Percentiles rank a stretch among this genome's conserved stretches.
Conservation (phyloP, 1,140 invertebrate species). For the Heterodera schachtii region DNA sequence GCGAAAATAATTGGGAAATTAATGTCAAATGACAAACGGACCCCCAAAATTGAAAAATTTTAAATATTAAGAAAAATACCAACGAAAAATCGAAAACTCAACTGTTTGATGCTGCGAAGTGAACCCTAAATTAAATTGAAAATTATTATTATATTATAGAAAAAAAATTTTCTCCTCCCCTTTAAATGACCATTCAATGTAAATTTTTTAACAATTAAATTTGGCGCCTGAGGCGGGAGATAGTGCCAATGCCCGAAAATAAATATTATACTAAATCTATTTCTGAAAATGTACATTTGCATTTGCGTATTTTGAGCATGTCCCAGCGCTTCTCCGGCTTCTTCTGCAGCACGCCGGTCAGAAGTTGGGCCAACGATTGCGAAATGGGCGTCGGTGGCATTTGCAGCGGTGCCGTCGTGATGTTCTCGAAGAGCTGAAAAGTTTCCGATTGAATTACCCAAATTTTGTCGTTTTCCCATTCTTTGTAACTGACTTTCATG, state of each 20-base stretch:
- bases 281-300: constrained; percentile 28
- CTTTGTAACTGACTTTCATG: constrained; percentile 38
- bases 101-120: not conserved
- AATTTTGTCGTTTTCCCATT: no score
- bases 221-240: no score
- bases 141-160: no score
- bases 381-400: constrained; percentile 38
- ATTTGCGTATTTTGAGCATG: constrained; percentile 24
- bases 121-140: not conserved
- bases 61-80: no score
- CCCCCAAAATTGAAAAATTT: no score
- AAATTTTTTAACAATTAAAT: no score
- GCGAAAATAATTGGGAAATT: no score
- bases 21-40: no score
- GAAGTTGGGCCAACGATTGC: constrained; percentile 28
- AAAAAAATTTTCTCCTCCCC: no score
- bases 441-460: not conserved
- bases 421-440: constrained; percentile 47
- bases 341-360: constrained; percentile 48
- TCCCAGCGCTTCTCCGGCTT: constrained; percentile 49
- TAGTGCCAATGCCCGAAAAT: no score
- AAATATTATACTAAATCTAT: not conserved
- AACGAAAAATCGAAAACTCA: no score
- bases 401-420: constrained; percentile 36
- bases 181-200: not conserved